Base-by-base conservation (phyloP, 2,113 vertebrate species). In the Xiphorhynchus elegans region DNA sequence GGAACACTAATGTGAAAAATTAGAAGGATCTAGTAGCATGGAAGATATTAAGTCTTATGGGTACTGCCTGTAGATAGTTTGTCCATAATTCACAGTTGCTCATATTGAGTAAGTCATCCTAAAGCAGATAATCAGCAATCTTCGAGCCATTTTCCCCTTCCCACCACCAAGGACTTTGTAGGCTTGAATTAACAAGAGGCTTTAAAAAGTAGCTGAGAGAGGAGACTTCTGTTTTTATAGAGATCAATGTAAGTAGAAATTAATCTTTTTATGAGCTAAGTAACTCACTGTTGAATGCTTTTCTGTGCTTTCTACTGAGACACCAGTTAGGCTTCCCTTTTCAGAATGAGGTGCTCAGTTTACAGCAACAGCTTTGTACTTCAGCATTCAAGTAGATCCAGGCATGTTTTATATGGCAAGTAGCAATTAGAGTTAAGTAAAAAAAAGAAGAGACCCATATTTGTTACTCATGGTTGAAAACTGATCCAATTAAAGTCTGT, bases 381-480 rank as follows among this genome's bases (percentile, higher is more conserved):
- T 63, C 85, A 59, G 85, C 76, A 76, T 82, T 91, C 16, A 89
- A 75, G 42, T 42, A 31, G 64, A 86, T 63, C 90, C 63, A 90
- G 87, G 39, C 78, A 49, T 80, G 68, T 33, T 90, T 68, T 52
- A 88, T 64, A 81, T 40, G 44, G 82, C 70, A 84, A 96, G 87
- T 9, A 83, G 82, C 92, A 91, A 96, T 93, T 91, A 93, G 88
- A 95, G 72, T 78, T 93, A 95, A 93, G 56, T 70, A 76, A 94
- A 78, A 95, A 60, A 88, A 95, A 95, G 90, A 90, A 77, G 95
- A 94, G 82, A 85, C 87, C 64, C 56, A 49, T 92, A 94, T 94
- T 95, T 96, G 81, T 93, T 94, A 91, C 82, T 95, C 92, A 47
- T 90, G 88, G 93, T 93, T 97, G 95, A 96, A 96, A 97, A 96